These are phyloP conservation scores for Apostichopus californicus DNA, from an alignment of 35 echinoderm and acorn worm species.

Conservation along the genomic window DNA sequence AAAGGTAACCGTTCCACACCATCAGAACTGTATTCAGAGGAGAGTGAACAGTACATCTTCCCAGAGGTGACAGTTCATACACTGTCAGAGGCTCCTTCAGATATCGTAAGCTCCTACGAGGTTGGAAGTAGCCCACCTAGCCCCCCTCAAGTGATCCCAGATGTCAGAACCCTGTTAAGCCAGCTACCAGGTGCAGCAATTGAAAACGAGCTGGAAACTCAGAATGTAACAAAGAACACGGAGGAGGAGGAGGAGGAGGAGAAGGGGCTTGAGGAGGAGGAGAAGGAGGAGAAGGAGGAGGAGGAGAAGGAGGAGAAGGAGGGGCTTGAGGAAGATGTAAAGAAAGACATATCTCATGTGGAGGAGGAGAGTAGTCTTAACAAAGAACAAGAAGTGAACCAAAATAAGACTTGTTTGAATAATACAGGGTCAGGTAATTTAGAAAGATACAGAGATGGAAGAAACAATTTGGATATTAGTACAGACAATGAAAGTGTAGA, in stretches of 20 bases:
- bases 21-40: constrained; percentile 15
- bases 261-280: not conserved
- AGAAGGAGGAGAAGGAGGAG: not conserved
- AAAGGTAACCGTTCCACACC: not conserved
- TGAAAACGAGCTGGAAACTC: not conserved
- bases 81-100: not conserved
- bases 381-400: not conserved
- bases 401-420: no score
- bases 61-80: constrained; percentile 43
- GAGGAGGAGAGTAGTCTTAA: not conserved
- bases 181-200: not conserved
- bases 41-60: constrained; percentile 30
- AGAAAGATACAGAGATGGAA: no score
- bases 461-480: no score
- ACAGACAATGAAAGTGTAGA: not conserved
- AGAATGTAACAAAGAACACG: not conserved
- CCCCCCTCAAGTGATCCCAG: not conserved
- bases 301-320: not conserved
- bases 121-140: not conserved
- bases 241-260: not conserved
- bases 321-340: no score
- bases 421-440: no score
- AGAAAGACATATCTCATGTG: not conserved
- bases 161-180: constrained; percentile 23
- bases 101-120: not conserved